These are phyloP conservation scores for Ditylenchus dipsaci DNA, from an alignment of 1,140 invertebrate species.

Conservation along the genomic window DNA sequence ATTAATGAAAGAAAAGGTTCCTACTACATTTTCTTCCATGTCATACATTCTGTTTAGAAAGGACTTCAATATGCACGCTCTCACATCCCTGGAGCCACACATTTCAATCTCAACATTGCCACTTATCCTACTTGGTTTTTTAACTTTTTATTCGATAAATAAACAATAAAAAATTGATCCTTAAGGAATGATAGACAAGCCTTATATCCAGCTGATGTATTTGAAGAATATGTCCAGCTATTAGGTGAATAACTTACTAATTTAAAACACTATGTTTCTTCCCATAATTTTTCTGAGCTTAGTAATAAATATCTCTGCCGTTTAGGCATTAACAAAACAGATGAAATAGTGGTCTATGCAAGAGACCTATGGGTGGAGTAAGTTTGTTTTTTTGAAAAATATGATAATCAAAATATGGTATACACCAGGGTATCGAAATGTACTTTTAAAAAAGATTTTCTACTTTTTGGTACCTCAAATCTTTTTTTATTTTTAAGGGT, in stretches of 20 bases:
- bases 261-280: too few relatives aligned
- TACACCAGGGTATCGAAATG: too few relatives aligned
- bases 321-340: conserved; percentile 36
- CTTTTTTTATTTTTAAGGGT: too few relatives aligned
- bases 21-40: background rate
- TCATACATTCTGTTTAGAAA: conserved; percentile 19
- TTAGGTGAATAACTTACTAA: too few relatives aligned
- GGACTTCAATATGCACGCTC: conserved; percentile 18
- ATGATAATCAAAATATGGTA: too few relatives aligned
- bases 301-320: background rate
- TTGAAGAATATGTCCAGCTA: conserved; percentile 35
- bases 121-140: conserved; percentile 33
- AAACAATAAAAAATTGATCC: background rate
- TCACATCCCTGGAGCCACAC: conserved; percentile 37
- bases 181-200: conserved; percentile 33
- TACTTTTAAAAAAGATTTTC: too few relatives aligned
- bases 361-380: conserved; percentile 23
- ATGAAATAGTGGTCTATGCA: conserved; percentile 36
- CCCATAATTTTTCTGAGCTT: too few relatives aligned
- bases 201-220: conserved; percentile 39
- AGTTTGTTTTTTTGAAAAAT: background rate
- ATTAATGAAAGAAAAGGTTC: conserved; percentile 22
- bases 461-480: too few relatives aligned
- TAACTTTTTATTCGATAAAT: conserved; percentile 1
- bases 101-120: conserved; percentile 39